phyloP scores from a whole-genome alignment of 2,888 invertebrate species.

The Lumbricus terrestris region DNA sequence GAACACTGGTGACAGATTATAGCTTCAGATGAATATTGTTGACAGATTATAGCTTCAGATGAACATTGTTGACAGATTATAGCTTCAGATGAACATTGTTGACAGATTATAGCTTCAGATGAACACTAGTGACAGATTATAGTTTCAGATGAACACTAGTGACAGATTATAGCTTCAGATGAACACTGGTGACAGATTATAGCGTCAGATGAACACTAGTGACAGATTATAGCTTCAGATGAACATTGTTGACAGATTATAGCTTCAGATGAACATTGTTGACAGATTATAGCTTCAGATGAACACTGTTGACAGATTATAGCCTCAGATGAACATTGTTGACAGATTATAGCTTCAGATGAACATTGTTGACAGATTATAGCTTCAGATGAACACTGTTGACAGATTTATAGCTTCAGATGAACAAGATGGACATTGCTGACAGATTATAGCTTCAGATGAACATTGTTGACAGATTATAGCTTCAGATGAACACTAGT shows the following conservation, averaged over 20 bases:
- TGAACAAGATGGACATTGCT: not conserved
- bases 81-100: not conserved
- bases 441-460: not conserved
- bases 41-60: not conserved
- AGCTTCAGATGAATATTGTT: not conserved
- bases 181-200: not conserved
- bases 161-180: not conserved
- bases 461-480: not conserved
- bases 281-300: too few species aligned
- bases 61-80: not conserved
- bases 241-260: not conserved
- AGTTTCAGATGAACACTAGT: not conserved
- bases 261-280: not conserved
- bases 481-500: too few species aligned
- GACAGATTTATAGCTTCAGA: too few species aligned
- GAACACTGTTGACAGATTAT: too few species aligned
- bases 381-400: not conserved
- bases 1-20: not conserved
- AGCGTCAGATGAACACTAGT: too few species aligned
- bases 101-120: too few species aligned
- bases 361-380: not conserved
- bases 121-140: too few species aligned
- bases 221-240: not conserved
- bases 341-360: not conserved
- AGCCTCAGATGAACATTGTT: not conserved